Conservation (phyloP, 2,888 invertebrate species). For the Anticlea derivata region DNA sequence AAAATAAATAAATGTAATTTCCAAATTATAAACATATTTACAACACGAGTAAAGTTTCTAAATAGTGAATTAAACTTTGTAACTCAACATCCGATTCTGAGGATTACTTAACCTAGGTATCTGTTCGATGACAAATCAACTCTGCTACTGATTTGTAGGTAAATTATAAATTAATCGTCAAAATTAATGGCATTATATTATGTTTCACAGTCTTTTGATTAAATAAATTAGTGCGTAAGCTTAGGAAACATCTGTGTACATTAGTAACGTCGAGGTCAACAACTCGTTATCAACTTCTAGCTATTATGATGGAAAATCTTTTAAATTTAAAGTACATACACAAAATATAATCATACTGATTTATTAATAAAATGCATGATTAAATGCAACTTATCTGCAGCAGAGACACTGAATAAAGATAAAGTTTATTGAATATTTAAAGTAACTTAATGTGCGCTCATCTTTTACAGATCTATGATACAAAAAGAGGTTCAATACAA, state of each 20-base stretch:
- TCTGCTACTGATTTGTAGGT: slow-evolving; percentile 38
- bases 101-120: slow-evolving; percentile 41
- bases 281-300: slow-evolving; percentile 6
- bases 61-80: slow-evolving; percentile 54
- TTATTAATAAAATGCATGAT: slow-evolving; percentile 19
- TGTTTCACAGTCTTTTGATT: slow-evolving; percentile 74
- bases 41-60: slow-evolving; percentile 69
- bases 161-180: slow-evolving; percentile 58
- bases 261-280: slow-evolving; percentile 23
- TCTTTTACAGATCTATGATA: slow-evolving; percentile 4
- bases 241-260: slow-evolving; percentile 37
- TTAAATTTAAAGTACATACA: slow-evolving; percentile 2
- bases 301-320: slow-evolving; percentile 1
- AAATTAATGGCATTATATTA: slow-evolving; percentile 71
- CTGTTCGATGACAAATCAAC: slow-evolving; percentile 49
- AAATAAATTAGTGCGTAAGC: slow-evolving; percentile 61
- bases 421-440: neutral
- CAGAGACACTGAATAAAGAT: too few relatives aligned
- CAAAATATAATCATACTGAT: slow-evolving; percentile 6
- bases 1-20: slow-evolving; percentile 82
- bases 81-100: slow-evolving; percentile 44
- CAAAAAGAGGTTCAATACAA: slow-evolving; percentile 9
- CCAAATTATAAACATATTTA: slow-evolving; percentile 75
- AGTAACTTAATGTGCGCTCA: slow-evolving; percentile 13
- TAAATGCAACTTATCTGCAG: slow-evolving; percentile 24